phyloP scores from a whole-genome alignment of 1,140 invertebrate genomes.

The Penaeus japonicus region DNA sequence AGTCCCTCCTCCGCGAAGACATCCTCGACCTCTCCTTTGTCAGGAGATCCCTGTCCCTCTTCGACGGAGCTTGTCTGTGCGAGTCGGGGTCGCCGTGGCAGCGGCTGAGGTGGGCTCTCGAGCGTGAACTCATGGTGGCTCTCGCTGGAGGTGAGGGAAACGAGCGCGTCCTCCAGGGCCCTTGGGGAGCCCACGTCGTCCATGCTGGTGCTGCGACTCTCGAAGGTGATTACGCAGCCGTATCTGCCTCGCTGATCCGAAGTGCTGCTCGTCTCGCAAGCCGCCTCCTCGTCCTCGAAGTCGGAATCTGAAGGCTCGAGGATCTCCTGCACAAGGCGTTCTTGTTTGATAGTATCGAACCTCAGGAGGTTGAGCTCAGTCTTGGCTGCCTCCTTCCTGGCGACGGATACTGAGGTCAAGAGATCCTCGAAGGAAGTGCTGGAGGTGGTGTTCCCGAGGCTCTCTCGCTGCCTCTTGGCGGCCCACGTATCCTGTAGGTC shows the following conservation, averaged over 20 bases:
- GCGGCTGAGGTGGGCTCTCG: background rate
- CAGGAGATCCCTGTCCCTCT: too few relatives aligned
- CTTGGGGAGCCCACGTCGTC: slow-evolving; percentile 54
- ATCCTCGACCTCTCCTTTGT: too few relatives aligned
- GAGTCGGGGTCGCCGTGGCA: background rate
- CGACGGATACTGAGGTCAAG: slow-evolving; percentile 12
- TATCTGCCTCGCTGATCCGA: slow-evolving; percentile 2
- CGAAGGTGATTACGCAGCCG: slow-evolving; percentile 57
- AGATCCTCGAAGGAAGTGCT: slow-evolving; percentile 11
- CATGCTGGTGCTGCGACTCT: slow-evolving; percentile 53
- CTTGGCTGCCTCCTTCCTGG: slow-evolving; percentile 17
- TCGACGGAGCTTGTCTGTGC: background rate
- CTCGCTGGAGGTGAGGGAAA: slow-evolving; percentile 56
- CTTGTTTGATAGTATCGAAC: slow-evolving; percentile 40
- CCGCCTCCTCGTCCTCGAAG: slow-evolving; percentile 31
- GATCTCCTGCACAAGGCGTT: slow-evolving; percentile 38
- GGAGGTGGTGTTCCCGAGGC: background rate
- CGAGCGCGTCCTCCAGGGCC: slow-evolving; percentile 55
- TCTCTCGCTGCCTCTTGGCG: background rate
- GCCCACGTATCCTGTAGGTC: slow-evolving; percentile 30
- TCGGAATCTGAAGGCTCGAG: slow-evolving; percentile 52
- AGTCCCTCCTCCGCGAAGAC: too few relatives aligned
- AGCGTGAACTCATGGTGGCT: slow-evolving; percentile 27
- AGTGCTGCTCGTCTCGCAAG: slow-evolving; percentile 4
- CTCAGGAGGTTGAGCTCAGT: slow-evolving; percentile 42